phyloP scores from a whole-genome alignment of 2,888 invertebrate species.

The Patella pellucida region DNA sequence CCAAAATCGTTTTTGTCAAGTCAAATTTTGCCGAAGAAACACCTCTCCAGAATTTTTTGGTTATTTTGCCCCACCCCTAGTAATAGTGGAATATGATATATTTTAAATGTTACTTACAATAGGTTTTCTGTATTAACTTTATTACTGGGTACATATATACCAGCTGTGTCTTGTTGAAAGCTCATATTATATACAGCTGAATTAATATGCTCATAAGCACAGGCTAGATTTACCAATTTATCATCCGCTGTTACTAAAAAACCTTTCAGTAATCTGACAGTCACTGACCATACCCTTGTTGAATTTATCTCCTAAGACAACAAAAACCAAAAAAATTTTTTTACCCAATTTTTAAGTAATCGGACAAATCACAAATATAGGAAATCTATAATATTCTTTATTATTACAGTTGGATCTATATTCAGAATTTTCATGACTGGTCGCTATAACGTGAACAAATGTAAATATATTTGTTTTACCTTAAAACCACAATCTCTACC shows the following conservation, averaged over 20 bases:
- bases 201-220: not conserved
- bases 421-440: too few species aligned
- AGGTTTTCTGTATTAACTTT: conserved; percentile 1
- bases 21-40: too few species aligned
- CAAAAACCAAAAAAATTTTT: not conserved
- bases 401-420: too few species aligned
- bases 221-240: not conserved
- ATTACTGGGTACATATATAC: not conserved
- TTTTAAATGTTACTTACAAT: not conserved
- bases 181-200: not conserved
- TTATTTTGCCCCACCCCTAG: too few species aligned
- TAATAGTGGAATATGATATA: too few species aligned
- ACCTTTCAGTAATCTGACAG: not conserved
- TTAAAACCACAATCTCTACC: not conserved
- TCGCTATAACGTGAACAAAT: too few species aligned
- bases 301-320: not conserved
- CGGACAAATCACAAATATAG: too few species aligned
- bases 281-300: not conserved
- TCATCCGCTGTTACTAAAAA: not conserved
- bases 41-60: too few species aligned
- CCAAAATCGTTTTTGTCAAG: too few species aligned
- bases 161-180: not conserved
- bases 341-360: not conserved
- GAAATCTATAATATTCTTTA: too few species aligned
- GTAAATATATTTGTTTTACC: not conserved